These are phyloP conservation scores for Protonemura montana DNA, from an alignment of 2,888 invertebrate genomes.

Conservation along the genomic window DNA sequence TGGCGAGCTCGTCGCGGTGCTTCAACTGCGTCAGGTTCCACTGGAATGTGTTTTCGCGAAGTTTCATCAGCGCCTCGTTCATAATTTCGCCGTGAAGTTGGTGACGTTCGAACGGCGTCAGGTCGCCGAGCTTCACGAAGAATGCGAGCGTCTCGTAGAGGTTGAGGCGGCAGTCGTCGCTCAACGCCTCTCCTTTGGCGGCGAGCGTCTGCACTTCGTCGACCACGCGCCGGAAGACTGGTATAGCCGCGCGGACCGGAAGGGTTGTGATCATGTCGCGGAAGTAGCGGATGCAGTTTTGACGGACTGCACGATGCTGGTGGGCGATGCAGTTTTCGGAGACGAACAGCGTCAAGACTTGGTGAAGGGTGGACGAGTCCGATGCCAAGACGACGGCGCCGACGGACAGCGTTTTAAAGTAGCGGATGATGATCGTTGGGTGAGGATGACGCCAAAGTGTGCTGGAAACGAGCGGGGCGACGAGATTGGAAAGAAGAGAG, in stretches of 20 bases:
- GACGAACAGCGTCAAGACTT: background rate
- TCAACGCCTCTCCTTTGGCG: background rate
- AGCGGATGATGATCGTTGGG: background rate
- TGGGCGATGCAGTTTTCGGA: background rate
- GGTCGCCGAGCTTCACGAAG: background rate
- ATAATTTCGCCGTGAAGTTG: background rate
- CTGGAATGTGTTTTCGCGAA: background rate
- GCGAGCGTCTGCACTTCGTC: background rate
- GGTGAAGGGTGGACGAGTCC: background rate
- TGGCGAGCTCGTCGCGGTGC: constrained; percentile 15
- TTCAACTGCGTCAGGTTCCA: background rate
- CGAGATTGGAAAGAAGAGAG: background rate
- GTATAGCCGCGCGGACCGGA: background rate
- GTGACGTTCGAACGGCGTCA: background rate
- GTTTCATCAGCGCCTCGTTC: background rate
- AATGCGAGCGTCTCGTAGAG: background rate
- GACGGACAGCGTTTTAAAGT: background rate
- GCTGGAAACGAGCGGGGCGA: background rate
- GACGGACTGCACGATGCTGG: background rate
- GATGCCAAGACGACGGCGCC: background rate
- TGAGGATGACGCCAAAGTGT: background rate
- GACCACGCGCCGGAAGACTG: background rate
- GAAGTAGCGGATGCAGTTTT: background rate
- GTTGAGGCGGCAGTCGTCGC: background rate
- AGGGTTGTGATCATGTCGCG: background rate